A percentile compares a stretch with the other conserved stretches of the same genome.
Evolutionary conservation across 2,797 vertebrate genomes (phyloP).

Genomic region (Phrynocephalus vlangalii): DNA sequence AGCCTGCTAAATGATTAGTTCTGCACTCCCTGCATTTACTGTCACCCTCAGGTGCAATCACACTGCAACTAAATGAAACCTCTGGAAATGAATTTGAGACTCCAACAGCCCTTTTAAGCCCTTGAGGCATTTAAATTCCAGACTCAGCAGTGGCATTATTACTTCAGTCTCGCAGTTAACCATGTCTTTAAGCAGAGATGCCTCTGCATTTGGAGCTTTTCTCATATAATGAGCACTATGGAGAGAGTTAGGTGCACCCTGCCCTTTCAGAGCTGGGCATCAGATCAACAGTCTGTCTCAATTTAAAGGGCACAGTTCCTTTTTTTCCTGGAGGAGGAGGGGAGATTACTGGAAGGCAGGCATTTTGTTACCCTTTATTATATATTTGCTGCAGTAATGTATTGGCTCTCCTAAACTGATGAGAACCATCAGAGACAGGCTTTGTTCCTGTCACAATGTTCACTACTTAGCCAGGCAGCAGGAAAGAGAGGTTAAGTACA

Average conservation of each 20-base stretch:
- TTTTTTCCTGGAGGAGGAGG: neutral
- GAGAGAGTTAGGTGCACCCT: neutral
- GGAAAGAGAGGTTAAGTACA: no score
- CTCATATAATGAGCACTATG: slow-evolving; percentile 1
- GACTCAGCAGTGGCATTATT: slow-evolving; percentile 69
- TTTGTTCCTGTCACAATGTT: neutral
- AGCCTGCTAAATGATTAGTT: slow-evolving; percentile 65
- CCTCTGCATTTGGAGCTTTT: neutral
- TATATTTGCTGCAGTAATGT: neutral
- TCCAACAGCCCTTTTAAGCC: slow-evolving; percentile 62
- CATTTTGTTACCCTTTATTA: neutral
- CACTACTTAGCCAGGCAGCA: no score
- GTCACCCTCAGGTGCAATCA: slow-evolving; percentile 70
- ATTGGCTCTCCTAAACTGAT: slow-evolving; percentile 48
- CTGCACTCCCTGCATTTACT: slow-evolving; percentile 66
- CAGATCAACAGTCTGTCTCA: neutral
- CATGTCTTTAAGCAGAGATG: slow-evolving; percentile 50
- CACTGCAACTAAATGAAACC: slow-evolving; percentile 71
- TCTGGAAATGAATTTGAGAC: slow-evolving; percentile 69
- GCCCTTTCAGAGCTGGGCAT: rapidly evolving
- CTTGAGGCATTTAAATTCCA: slow-evolving; percentile 70
- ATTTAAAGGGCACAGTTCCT: neutral
- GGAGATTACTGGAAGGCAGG: neutral
- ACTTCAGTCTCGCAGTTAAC: slow-evolving; percentile 57
- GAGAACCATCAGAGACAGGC: neutral